Evolutionary conservation across 2,888 invertebrate species (phyloP).

Genomic region (Chelonus formosanus): DNA sequence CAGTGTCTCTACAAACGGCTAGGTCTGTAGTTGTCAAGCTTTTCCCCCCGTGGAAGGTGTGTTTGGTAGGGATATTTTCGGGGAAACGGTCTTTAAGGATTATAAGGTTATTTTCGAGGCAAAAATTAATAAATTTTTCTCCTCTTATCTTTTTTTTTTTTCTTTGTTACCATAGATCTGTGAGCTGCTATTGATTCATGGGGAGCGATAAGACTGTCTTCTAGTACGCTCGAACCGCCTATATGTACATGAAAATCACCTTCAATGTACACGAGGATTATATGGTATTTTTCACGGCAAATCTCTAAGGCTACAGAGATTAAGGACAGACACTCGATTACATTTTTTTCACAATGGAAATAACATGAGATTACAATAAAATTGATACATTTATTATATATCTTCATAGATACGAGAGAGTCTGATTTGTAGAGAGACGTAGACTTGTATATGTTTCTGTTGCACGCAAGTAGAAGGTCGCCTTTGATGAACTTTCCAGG

Average conservation of each 20-base stretch:
- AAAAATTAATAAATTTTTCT: neutral
- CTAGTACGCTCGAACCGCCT: neutral
- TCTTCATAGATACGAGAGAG: neutral
- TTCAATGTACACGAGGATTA: neutral
- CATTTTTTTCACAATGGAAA: neutral
- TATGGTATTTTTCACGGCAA: neutral
- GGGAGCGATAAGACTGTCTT: conserved; percentile 8
- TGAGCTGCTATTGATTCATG: too few relatives aligned
- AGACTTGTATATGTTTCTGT: too few relatives aligned
- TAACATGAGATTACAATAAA: conserved; percentile 12
- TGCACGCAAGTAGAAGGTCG: too few relatives aligned
- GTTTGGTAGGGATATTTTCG: neutral
- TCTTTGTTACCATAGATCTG: too few relatives aligned
- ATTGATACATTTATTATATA: neutral
- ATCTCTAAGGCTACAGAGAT: neutral
- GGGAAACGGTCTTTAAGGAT: conserved; percentile 12
- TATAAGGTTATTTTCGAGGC: neutral
- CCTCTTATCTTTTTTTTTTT: conserved; percentile 1
- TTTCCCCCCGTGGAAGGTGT: neutral
- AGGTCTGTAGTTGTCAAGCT: neutral
- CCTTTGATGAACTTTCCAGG: too few relatives aligned
- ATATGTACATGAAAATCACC: conserved; percentile 4
- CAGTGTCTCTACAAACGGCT: too few relatives aligned
- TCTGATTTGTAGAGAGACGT: neutral
- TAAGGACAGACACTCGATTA: neutral